Base-by-base conservation (phyloP, 1,140 invertebrate genomes). In the Drosophila dunni region DNA sequence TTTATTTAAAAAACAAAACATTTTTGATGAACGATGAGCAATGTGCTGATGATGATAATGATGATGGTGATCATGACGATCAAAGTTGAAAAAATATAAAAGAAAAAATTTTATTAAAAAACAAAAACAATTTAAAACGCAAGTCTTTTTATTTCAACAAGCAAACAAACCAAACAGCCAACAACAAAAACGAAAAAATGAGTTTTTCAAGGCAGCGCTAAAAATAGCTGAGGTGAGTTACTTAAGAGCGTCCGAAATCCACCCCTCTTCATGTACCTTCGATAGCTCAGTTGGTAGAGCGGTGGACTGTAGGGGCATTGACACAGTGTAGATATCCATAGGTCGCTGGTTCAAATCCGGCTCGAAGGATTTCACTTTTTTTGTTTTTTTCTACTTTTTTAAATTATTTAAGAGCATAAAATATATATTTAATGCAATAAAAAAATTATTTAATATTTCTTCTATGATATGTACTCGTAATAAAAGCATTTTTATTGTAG, bases 211-310 rank as follows among this genome's bases (percentile, higher is more conserved):
- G 1, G 8, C 34, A 38, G 5, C 5, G 40, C 36, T 34, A n/a
- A 20, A 54, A 53, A 45, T 34, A 54, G 50, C 13, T 13, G 29
- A 34, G 13, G 33, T 45, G 34, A 45, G 56, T 61, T 11, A 6
- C 13, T 15, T 17, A 61, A 61, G 6, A 68, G 5, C 7, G 11
- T 8, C 11, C 5, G n/a, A 36, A 62, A 62, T 20, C 42, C 50
- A n/a, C 71, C 65, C 50, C 57, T 69, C 57, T 24, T 10, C 29
- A 44, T 62, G 34, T 62, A 62, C 95, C 95, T 96, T 95, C 95
- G 95, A 95, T 96, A 96, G 95, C 95, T 96, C 96, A 96, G 95
- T 96, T 96, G 95, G 95, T 96, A 96, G 95, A 96, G 95, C 96
- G 95, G 95, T 96, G 96, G 95, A 96, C 95, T 96, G 96, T 96